Conservation (phyloP, 2,888 invertebrate genomes). For the Pollenia griseotomentosa region DNA sequence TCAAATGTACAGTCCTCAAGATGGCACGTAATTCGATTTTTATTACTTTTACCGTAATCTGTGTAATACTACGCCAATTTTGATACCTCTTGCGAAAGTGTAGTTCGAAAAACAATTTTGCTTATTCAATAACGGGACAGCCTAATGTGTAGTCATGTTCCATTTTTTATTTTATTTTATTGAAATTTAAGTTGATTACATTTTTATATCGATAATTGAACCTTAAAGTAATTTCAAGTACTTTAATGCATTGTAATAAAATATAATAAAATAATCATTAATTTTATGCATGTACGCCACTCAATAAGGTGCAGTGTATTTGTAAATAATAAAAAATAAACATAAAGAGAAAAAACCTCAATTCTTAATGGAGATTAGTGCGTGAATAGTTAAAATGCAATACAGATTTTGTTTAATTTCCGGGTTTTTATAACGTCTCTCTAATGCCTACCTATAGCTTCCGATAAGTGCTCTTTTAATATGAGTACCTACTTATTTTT, state of each 20-base stretch:
- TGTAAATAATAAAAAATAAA: too few species aligned
- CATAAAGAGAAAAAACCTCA: neutral
- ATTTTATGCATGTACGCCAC: neutral
- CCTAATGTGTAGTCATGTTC: neutral
- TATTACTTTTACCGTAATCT: too few species aligned
- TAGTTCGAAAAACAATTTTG: too few species aligned
- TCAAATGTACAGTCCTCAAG: too few species aligned
- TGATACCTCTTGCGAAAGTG: too few species aligned
- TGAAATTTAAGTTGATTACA: conserved; percentile 23
- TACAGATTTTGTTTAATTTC: too few species aligned
- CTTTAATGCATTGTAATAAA: conserved; percentile 25
- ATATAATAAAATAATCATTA: conserved; percentile 34
- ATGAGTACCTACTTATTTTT: neutral
- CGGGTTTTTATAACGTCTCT: too few species aligned
- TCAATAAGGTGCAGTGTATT: neutral
- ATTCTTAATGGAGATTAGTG: neutral
- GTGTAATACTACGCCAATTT: too few species aligned
- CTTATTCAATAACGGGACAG: too few species aligned
- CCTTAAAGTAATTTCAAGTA: conserved; percentile 32
- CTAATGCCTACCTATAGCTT: neutral
- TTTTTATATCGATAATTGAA: conserved; percentile 38
- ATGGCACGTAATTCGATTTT: too few species aligned
- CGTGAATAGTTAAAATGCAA: too few species aligned
- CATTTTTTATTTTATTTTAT: neutral
- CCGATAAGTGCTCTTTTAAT: neutral